Evolutionary conservation across 2,888 invertebrate genomes (phyloP).

Genomic region (Eilema sororculum): DNA sequence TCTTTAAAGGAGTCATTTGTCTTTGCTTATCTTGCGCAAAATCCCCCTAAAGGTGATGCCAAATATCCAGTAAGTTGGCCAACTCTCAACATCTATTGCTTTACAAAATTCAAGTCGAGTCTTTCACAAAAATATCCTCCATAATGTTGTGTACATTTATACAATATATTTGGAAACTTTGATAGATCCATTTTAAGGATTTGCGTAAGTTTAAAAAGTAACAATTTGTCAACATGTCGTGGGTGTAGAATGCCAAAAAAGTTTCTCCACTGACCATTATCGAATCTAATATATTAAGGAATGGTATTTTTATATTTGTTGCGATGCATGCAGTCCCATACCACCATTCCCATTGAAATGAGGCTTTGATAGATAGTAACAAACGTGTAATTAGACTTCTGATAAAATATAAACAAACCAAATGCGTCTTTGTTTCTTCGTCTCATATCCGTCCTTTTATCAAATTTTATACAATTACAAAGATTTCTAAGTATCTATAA

Average conservation of each 20-base stretch:
- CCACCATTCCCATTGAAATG: neutral
- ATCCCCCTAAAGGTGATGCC: neutral
- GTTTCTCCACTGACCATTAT: neutral
- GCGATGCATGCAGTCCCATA: no score
- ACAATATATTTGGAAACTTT: neutral
- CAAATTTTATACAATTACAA: no score
- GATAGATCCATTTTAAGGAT: neutral
- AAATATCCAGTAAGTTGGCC: neutral
- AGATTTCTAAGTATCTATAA: neutral
- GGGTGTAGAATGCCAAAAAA: neutral
- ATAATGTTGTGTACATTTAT: neutral
- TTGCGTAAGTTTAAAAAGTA: neutral
- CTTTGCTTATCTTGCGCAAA: no score
- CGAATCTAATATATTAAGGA: no score
- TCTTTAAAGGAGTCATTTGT: no score
- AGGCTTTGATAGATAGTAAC: neutral
- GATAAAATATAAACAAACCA: neutral
- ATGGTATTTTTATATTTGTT: no score
- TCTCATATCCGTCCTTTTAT: neutral
- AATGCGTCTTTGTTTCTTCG: neutral
- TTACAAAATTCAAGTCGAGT: neutral
- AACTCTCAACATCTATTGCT: neutral
- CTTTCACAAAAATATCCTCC: neutral
- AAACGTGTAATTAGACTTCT: neutral
- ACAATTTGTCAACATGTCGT: neutral